A percentile compares a stretch with the other conserved stretches of the same genome.
Evolutionary conservation across 2,797 vertebrate genomes (phyloP).

Genomic region (Lophius americanus): DNA sequence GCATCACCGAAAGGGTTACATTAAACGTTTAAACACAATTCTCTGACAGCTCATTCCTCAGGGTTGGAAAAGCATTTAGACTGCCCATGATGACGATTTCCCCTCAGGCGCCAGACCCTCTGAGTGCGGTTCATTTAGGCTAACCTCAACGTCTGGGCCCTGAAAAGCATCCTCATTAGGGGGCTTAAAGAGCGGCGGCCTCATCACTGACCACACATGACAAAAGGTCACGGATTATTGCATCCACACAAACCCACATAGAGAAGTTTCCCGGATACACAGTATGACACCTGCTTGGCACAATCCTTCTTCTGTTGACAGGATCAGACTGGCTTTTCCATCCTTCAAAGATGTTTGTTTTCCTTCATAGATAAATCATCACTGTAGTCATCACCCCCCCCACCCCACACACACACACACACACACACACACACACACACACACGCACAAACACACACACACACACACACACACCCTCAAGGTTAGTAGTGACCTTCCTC

Average conservation of each 20-base stretch:
- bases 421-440: too few species aligned
- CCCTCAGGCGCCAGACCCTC: slow-evolving; percentile 52
- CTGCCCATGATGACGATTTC: slow-evolving; percentile 54
- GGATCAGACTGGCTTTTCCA: too few species aligned
- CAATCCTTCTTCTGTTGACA: too few species aligned
- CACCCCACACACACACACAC: too few species aligned
- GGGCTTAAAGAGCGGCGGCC: slow-evolving; percentile 34
- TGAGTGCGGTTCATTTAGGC: slow-evolving; percentile 46
- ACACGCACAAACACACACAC: too few species aligned
- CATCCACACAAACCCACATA: slow-evolving; percentile 2
- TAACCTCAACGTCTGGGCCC: slow-evolving; percentile 56
- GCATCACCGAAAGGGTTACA: neutral
- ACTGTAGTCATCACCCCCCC: too few species aligned
- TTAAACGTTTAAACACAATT: too few species aligned
- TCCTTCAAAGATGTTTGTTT: too few species aligned
- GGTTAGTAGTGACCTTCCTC: too few species aligned
- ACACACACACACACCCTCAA: too few species aligned
- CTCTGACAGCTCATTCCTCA: neutral
- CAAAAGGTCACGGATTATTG: slow-evolving; percentile 14
- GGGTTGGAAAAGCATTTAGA: slow-evolving; percentile 49
- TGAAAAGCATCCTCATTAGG: slow-evolving; percentile 52
- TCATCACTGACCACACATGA: slow-evolving; percentile 43
- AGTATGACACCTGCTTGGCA: slow-evolving; percentile 6
- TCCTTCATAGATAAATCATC: too few species aligned
- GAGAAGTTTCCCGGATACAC: slow-evolving; percentile 4